Evolutionary conservation across 1,140 invertebrate genomes (phyloP).

Genomic region (Hyphantria cunea): DNA sequence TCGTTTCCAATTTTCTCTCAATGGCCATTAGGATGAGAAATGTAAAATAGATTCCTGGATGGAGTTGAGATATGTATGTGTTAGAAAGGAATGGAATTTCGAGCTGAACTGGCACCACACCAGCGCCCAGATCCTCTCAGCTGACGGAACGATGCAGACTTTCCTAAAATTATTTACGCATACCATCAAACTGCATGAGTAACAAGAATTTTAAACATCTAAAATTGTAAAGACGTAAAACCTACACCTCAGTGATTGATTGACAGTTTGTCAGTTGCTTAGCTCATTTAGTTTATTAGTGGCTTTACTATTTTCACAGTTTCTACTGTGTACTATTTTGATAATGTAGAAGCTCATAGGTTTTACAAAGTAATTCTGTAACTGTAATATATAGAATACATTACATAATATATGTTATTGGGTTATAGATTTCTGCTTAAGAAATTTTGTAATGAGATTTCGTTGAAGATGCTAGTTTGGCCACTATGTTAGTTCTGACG

Average conservation of each 20-base stretch:
- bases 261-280: too few relatives aligned
- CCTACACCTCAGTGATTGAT: too few relatives aligned
- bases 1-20: conserved; percentile 63
- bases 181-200: conserved; percentile 33
- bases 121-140: conserved; percentile 43
- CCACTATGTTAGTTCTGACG: conserved; percentile 25
- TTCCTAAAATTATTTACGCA: conserved; percentile 53
- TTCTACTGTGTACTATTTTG: too few relatives aligned
- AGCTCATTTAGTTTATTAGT: too few relatives aligned
- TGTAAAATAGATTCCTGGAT: conserved; percentile 65
- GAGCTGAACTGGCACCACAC: conserved; percentile 62
- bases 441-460: background rate
- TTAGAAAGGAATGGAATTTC: conserved; percentile 76
- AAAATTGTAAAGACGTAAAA: background rate
- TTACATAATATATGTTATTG: too few relatives aligned
- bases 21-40: conserved; percentile 66
- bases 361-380: too few relatives aligned
- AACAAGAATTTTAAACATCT: conserved; percentile 19
- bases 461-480: conserved; percentile 1
- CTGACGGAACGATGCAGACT: conserved; percentile 55
- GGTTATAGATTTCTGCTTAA: too few relatives aligned
- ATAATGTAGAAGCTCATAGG: too few relatives aligned
- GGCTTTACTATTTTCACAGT: too few relatives aligned
- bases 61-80: conserved; percentile 77
- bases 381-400: too few relatives aligned